Conservation (phyloP, 2,113 vertebrate species). For the Podarcis raffonei region DNA sequence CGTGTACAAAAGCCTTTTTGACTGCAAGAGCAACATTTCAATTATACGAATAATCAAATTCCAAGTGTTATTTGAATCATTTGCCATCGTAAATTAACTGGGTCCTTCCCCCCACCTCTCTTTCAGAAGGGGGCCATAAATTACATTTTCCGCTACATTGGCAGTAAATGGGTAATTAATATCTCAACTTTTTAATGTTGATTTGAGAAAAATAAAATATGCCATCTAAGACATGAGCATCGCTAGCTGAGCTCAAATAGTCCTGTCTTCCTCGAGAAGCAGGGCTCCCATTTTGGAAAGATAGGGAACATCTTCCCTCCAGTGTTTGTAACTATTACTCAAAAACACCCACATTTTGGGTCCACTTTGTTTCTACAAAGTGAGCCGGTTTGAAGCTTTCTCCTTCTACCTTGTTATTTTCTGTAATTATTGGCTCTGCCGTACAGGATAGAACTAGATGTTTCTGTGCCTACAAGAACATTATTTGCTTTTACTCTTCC, state of each 20-base stretch:
- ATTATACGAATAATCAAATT: slow-evolving; percentile 90
- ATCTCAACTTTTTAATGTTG: slow-evolving; percentile 90
- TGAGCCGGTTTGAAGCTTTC: slow-evolving; percentile 21
- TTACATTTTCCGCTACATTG: slow-evolving; percentile 99
- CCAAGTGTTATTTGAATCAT: slow-evolving; percentile 94
- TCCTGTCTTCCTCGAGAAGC: background rate
- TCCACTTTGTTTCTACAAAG: background rate
- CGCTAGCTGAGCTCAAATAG: slow-evolving; percentile 45
- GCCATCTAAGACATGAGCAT: slow-evolving; percentile 71
- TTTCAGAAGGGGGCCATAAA: slow-evolving; percentile 89
- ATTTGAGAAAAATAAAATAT: slow-evolving; percentile 84
- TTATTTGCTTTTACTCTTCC: no score
- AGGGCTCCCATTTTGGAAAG: background rate
- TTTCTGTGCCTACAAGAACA: background rate
- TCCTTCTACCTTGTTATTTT: slow-evolving; percentile 53
- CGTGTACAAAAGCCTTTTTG: slow-evolving; percentile 72
- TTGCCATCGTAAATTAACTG: slow-evolving; percentile 89
- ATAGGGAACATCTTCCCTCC: no score
- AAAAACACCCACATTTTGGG: background rate
- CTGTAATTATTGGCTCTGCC: slow-evolving; percentile 56
- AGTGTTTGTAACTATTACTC: background rate
- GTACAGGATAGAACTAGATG: background rate
- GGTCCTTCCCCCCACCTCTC: slow-evolving; percentile 75
- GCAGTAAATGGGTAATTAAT: slow-evolving; percentile 97
- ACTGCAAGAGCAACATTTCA: slow-evolving; percentile 76